Evolutionary conservation across 2,113 vertebrate species (phyloP).

Genomic region (Xerus inauris): DNA sequence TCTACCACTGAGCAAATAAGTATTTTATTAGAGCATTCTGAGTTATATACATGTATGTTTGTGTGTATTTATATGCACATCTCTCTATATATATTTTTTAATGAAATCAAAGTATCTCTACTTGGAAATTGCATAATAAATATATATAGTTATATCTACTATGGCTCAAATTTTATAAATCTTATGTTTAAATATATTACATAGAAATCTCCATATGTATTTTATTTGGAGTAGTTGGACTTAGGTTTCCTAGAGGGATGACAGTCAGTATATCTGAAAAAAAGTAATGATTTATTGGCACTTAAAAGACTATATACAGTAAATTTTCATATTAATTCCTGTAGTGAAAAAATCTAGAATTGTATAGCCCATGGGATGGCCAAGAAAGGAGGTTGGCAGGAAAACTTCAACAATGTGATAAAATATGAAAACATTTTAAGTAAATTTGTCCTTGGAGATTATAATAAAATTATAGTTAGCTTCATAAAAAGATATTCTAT

Average conservation of each 20-base stretch:
- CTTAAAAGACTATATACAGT: background rate
- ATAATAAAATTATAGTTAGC: background rate
- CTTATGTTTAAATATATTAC: background rate
- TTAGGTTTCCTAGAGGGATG: background rate
- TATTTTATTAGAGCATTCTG: background rate
- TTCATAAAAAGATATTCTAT: background rate
- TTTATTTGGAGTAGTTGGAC: background rate
- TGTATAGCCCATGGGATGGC: background rate
- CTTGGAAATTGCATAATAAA: background rate
- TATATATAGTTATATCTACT: background rate
- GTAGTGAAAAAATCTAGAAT: conserved; percentile 27
- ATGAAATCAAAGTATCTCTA: background rate
- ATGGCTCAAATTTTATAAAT: background rate
- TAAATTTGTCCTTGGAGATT: conserved; percentile 29
- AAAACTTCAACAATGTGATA: conserved; percentile 26
- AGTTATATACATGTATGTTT: background rate
- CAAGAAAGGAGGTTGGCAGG: background rate
- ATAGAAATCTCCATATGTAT: background rate
- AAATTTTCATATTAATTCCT: conserved; percentile 43
- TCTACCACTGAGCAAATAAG: background rate
- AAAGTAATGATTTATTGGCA: background rate
- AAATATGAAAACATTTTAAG: conserved; percentile 22
- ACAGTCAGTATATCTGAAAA: background rate
- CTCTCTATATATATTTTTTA: background rate
- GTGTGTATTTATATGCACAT: background rate